Percentiles rank a stretch among this genome's conserved stretches.
phyloP scores from a whole-genome alignment of 2,888 invertebrate genomes.

The Thysanoteuthis rhombus region DNA sequence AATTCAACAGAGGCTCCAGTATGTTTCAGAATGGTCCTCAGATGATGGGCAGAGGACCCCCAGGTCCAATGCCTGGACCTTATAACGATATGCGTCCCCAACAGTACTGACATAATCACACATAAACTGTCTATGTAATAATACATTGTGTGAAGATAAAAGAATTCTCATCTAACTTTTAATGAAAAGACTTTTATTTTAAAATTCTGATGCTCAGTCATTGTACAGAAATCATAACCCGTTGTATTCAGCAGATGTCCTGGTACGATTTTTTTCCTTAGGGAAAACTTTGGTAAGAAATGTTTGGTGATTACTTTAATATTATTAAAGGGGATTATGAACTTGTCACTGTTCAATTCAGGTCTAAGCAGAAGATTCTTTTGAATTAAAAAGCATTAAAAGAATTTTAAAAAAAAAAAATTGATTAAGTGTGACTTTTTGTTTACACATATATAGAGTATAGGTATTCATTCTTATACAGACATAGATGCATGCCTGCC shows the following conservation, averaged over 20 bases:
- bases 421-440: neutral
- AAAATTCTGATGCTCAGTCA: neutral
- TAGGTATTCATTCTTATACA: neutral
- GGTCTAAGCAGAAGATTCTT: neutral
- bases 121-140: neutral
- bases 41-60: neutral
- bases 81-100: neutral
- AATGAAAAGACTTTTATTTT: no score
- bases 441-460: neutral
- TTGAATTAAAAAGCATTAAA: neutral
- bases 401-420: neutral
- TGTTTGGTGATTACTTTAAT: neutral
- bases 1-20: neutral
- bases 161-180: neutral
- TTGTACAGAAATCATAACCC: neutral
- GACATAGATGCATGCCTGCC: neutral
- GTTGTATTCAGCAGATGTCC: neutral
- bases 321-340: neutral
- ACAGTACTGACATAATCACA: neutral
- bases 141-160: neutral
- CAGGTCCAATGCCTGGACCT: no score
- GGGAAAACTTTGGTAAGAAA: neutral
- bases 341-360: neutral
- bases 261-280: neutral
- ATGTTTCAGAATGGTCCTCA: conserved; percentile 12